Conservation (phyloP, 1,140 invertebrate genomes). For the Drosophila kanapiae region DNA sequence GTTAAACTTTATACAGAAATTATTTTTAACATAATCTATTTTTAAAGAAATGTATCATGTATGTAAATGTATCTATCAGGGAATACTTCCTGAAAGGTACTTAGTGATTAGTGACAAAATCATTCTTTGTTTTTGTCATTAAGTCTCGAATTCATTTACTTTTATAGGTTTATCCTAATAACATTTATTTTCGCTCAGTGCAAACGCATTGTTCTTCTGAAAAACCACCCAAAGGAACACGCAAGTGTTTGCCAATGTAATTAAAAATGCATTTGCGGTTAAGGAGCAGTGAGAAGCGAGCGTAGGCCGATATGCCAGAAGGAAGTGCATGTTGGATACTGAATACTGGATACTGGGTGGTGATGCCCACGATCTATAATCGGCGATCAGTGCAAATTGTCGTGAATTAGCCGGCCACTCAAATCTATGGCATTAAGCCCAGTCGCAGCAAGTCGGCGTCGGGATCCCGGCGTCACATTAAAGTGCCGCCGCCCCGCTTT, state of each 20-base stretch:
- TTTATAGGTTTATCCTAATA: too few species aligned
- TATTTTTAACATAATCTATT: too few species aligned
- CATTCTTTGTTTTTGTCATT: too few species aligned
- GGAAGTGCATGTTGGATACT: constrained; percentile 41
- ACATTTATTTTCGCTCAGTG: constrained; percentile 9
- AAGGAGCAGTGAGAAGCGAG: constrained; percentile 58
- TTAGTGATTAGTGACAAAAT: too few species aligned
- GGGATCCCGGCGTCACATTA: constrained; percentile 31
- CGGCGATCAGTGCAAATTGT: constrained; percentile 75
- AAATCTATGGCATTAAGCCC: constrained; percentile 65
- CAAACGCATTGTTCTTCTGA: constrained; percentile 50
- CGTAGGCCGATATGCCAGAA: constrained; percentile 44
- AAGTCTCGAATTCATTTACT: too few species aligned
- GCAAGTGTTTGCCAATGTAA: constrained; percentile 77
- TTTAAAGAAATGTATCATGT: too few species aligned
- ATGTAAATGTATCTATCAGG: too few species aligned
- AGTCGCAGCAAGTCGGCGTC: constrained; percentile 25
- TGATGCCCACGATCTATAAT: constrained; percentile 46
- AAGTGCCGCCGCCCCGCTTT: constrained; percentile 50
- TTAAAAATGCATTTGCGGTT: constrained; percentile 78
- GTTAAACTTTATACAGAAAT: too few species aligned
- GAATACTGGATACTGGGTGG: constrained; percentile 15
- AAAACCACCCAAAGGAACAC: constrained; percentile 40
- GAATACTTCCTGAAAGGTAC: too few species aligned
- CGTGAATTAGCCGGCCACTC: constrained; percentile 64